Base-by-base conservation (phyloP, 1,140 invertebrate genomes). In the Bradysia coprophila region DNA sequence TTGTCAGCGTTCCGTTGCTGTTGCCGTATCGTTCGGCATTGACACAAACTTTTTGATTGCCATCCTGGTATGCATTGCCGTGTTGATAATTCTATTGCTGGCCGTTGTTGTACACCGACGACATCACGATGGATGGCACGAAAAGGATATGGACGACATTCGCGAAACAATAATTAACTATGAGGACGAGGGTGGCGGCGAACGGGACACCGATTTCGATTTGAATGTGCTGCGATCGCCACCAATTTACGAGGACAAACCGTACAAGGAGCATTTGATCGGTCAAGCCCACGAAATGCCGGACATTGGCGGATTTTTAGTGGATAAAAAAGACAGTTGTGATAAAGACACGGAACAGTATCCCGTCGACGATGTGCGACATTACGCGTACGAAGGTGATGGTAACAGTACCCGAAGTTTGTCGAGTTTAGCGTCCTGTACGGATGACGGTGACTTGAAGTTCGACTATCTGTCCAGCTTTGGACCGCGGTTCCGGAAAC, bases 381-480 rank as follows among this genome's bases (percentile, higher is more conserved):
- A 95, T 62, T 97, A 95, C 61, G 90, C 86, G 21, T 95, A 94
- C 54, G 92, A 97, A 64, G 92, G 93, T 13, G 89, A 92, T 57
- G 90, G 89, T 41, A 95, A 93, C 56, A 81, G 79, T 2, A 82
- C 81, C 31, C 73, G 72, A 42, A 94, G 90, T 6, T 66, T 94
- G 1, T 95, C 91, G 23, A 94, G 91, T 4, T 67, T 96, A 37
- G 85, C 88, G 43, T 92, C 89, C 45, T 87, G 83, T 55, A 91
- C 86, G 41, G 90, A 94, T 56, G 89, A 92, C 53, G 86, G 85
- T 40, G 90, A 93, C 65, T 74, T 95, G 48, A 92, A 97, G 57
- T 97, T 95, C 65, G 91, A 96, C 62, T 94, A 95, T 65, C 67
- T 98, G 48, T 92, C 91, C 21, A 88, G 88, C 54, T 97, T 95